Conservation (phyloP, 53 echinoderm and acorn worm genomes). For the Apostichopus leukothele region DNA sequence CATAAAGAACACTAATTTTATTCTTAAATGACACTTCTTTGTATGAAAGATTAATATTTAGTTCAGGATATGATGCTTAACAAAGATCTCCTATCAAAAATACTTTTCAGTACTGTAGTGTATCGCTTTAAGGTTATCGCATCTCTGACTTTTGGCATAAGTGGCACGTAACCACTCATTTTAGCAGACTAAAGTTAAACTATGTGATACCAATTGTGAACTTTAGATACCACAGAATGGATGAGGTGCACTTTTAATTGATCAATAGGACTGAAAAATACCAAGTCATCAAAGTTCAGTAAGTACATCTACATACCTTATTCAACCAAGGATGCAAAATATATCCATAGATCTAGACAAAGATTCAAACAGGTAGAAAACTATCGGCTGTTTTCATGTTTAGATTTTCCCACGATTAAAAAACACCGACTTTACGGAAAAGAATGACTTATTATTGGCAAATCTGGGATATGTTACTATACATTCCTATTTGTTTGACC, state of each 20-base stretch:
- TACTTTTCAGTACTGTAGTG: no score
- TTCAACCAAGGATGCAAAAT: no score
- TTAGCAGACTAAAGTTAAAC: background rate
- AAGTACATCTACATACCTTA: background rate
- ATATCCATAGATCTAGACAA: background rate
- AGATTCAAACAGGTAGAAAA: background rate
- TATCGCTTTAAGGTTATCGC: no score
- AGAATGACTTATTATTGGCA: background rate
- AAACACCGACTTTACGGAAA: no score
- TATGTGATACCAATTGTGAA: constrained; percentile 2
- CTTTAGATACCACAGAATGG: background rate
- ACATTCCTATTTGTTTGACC: no score
- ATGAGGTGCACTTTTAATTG: constrained; percentile 33
- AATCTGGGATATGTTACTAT: background rate
- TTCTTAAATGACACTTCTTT: no score
- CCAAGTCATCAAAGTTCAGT: constrained; percentile 25
- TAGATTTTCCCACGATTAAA: background rate
- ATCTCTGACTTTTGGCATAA: no score
- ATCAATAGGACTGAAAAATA: background rate
- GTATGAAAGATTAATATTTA: no score
- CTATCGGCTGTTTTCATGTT: background rate
- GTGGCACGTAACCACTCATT: background rate
- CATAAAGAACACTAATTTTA: no score
- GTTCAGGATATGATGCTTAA: no score
- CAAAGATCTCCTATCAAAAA: no score